Base-by-base conservation (phyloP, 1,140 invertebrate species). In the Lordiphosa collinella region DNA sequence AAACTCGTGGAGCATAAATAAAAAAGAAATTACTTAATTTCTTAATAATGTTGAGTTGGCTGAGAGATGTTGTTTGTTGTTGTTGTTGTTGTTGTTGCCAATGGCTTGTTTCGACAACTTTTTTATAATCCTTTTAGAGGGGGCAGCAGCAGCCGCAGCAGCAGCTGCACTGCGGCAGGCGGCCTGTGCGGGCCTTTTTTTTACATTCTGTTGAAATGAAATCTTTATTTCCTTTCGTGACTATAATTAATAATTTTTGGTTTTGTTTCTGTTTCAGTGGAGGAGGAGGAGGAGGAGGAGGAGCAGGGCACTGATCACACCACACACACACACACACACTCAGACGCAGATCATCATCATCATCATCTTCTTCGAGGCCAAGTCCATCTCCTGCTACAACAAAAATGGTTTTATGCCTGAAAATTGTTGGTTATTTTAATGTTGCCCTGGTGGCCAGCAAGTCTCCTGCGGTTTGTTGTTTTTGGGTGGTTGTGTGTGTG, bases 171-270 rank as follows among this genome's bases (percentile, higher is more conserved):
- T 84, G 76, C 76, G 72, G n/a, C n/a, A 64, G 70, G 68, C 76
- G 49, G 60, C 46, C 55, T 85, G 79, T 86, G 75, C 80, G 72
- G 70, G 63, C 76, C 61, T 56, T 56, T 66, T 58, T 86, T 68
- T 86, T 76, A 60, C 71, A 69, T 80, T 86, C 82, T 73, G 82
- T 73, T 80, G 82, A 86, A 86, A 86, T 86, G 80, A 86, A 86
- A 86, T 86, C 82, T 86, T 86, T 86, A 86, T 86, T 86, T 86
- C 82, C 82, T 86, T 86, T 86, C 82, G 82, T 86, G 75, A 86
- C 80, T 86, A 86, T 86, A 86, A 86, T 86, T 86, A 86, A 86
- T 80, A 86, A 80, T 82, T 80, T 80, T 82, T 12, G 70, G 56
- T 34, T 59, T 68, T 59, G 44, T 64, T 54, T 59, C 47, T 61